These are phyloP conservation scores for Anoplopoma fimbria DNA, from an alignment of 2,113 vertebrate genomes.

Conservation along the genomic window DNA sequence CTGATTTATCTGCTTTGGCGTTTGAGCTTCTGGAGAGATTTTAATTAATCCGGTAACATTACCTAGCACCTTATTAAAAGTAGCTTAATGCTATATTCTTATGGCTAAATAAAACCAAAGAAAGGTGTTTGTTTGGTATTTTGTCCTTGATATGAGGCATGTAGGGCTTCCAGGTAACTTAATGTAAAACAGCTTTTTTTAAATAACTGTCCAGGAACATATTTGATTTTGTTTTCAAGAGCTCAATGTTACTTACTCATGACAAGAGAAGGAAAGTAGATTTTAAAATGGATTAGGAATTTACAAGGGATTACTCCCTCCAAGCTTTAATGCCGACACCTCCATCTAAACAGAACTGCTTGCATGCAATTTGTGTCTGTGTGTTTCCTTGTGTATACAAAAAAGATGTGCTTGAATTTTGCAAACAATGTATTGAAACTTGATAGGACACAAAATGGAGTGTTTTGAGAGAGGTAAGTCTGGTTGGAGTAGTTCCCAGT, in stretches of 20 bases:
- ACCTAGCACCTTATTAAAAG: background rate
- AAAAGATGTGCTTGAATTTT: conserved; percentile 1
- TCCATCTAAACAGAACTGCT: conserved; percentile 16
- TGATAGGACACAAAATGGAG: background rate
- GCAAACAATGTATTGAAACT: conserved; percentile 21
- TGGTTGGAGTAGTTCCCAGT: conserved; percentile 42
- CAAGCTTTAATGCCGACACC: background rate
- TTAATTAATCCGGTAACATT: conserved; percentile 1
- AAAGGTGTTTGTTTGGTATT: background rate
- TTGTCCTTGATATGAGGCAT: background rate
- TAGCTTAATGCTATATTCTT: background rate
- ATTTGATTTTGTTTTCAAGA: background rate
- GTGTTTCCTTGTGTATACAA: conserved; percentile 27
- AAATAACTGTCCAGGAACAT: background rate
- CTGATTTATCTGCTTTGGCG: conserved; percentile 37
- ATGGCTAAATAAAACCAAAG: background rate
- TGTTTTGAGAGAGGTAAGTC: conserved; percentile 40
- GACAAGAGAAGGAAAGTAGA: background rate
- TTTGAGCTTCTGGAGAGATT: conserved; percentile 11
- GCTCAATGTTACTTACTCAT: background rate
- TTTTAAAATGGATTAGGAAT: background rate
- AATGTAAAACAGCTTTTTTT: background rate
- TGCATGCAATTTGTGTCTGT: conserved; percentile 50
- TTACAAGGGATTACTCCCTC: background rate
- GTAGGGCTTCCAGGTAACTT: background rate